Evolutionary conservation across 1,140 invertebrate genomes (phyloP).

Genomic region (Drosophila repletoides): DNA sequence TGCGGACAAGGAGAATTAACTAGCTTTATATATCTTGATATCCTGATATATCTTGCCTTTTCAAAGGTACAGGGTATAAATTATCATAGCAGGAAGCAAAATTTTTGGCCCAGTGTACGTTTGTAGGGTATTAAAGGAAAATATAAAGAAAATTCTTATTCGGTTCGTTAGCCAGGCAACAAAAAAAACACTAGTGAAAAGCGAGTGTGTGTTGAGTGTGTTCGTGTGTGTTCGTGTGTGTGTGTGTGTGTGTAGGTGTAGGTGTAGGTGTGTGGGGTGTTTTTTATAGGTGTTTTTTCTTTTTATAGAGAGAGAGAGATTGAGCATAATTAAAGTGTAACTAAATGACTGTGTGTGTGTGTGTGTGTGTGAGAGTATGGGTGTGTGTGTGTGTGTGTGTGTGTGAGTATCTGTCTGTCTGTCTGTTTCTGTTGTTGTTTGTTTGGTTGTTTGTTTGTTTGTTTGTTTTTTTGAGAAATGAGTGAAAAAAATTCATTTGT

Average conservation of each 20-base stretch:
- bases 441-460: conserved; percentile 31
- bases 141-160: conserved; percentile 23
- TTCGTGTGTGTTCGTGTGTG: conserved; percentile 2
- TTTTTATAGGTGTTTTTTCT: no score
- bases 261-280: conserved; percentile 4
- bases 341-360: conserved; percentile 30
- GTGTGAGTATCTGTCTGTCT: conserved; percentile 16
- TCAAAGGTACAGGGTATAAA: conserved; percentile 39
- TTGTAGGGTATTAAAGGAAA: conserved; percentile 21
- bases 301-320: conserved; percentile 26
- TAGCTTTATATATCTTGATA: no score
- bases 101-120: conserved; percentile 1
- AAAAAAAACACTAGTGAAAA: conserved; percentile 43
- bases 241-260: background rate
- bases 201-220: conserved; percentile 54
- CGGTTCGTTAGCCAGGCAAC: conserved; percentile 40
- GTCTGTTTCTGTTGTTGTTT: conserved; percentile 36
- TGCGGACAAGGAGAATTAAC: no score
- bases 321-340: conserved; percentile 55
- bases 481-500: conserved; percentile 77
- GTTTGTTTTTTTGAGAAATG: conserved; percentile 70
- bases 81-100: conserved; percentile 24
- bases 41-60: no score
- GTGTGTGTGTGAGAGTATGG: conserved; percentile 6
- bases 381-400: background rate